A percentile compares a stretch with the other conserved stretches of the same genome.
Conservation (phyloP, 1,140 invertebrate species). For the Nylanderia fulva region DNA sequence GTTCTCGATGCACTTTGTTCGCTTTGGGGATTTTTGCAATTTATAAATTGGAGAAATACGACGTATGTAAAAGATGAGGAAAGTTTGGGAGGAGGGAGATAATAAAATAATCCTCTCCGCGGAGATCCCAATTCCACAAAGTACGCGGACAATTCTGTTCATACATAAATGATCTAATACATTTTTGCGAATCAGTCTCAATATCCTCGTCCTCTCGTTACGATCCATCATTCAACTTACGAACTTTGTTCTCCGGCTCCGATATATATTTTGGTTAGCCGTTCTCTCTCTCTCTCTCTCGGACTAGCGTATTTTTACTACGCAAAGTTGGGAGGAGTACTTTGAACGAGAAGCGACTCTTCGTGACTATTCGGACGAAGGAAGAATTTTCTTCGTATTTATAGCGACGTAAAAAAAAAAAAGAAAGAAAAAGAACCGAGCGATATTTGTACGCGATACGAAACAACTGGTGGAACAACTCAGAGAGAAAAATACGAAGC, state of each 20-base stretch:
- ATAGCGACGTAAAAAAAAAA: conserved; percentile 16
- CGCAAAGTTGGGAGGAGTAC: conserved; percentile 37
- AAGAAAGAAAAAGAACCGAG: too few species aligned
- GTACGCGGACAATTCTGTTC: conserved; percentile 21
- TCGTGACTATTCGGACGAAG: background rate
- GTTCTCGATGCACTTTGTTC: conserved; percentile 25
- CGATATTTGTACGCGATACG: background rate
- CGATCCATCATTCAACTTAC: conserved; percentile 24
- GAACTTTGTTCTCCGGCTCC: conserved; percentile 26
- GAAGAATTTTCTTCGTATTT: conserved; percentile 28
- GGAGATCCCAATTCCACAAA: conserved; percentile 55
- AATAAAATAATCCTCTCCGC: conserved; percentile 47
- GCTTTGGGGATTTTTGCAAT: conserved; percentile 45
- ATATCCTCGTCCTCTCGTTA: conserved; percentile 29
- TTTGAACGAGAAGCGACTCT: background rate
- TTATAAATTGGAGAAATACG: conserved; percentile 48
- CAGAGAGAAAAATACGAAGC: conserved; percentile 6
- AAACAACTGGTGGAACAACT: background rate
- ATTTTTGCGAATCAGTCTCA: conserved; percentile 46
- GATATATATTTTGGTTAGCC: conserved; percentile 27
- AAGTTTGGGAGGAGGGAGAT: conserved; percentile 16
- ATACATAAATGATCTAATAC: conserved; percentile 49
- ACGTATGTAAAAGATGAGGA: conserved; percentile 22
- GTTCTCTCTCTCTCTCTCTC: background rate
- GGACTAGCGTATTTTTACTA: conserved; percentile 33